phyloP scores from a whole-genome alignment of 2,888 invertebrate genomes.

The Xanthia icteritia region DNA sequence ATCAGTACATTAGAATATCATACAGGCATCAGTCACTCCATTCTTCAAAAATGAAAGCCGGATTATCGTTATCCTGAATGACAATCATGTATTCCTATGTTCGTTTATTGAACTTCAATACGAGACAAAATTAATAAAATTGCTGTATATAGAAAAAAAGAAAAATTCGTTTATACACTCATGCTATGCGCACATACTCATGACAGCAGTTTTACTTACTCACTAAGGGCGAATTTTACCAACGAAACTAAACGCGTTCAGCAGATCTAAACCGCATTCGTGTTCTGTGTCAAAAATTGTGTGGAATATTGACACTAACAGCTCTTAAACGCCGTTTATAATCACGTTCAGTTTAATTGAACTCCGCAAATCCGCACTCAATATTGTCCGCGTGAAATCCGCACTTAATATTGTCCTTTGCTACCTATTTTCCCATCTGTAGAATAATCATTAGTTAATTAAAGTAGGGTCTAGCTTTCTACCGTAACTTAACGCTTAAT shows the following conservation, averaged over 20 bases:
- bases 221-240: neutral
- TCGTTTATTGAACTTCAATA: neutral
- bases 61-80: neutral
- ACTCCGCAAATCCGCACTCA: no score
- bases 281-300: neutral
- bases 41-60: neutral
- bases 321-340: neutral
- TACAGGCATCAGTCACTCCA: neutral
- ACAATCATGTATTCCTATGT: no score
- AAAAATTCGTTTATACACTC: no score
- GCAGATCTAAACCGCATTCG: neutral
- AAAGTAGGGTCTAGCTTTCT: conserved; percentile 68
- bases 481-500: conserved; percentile 54
- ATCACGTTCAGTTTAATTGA: neutral
- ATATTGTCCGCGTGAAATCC: no score
- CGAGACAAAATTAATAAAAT: neutral
- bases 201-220: neutral
- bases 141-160: neutral
- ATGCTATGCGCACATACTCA: no score
- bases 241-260: neutral
- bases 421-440: conserved; percentile 46
- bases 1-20: neutral
- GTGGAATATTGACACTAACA: neutral
- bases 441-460: conserved; percentile 49
- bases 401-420: neutral